Conservation (phyloP, 2,113 vertebrate genomes). For the Sakesphorus luctuosus region DNA sequence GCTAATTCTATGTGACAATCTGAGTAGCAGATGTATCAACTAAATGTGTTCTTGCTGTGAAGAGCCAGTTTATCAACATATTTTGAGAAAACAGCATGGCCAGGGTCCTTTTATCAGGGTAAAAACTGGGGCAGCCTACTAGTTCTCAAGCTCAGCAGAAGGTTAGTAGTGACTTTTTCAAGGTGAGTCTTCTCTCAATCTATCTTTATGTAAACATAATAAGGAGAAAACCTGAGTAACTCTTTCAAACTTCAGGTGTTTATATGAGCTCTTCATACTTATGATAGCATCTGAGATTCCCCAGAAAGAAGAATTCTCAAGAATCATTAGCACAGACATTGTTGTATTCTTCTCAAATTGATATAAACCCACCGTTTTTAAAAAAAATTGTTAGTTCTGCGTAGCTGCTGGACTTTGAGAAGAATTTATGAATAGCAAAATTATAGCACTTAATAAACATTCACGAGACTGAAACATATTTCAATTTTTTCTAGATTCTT, state of each 20-base stretch:
- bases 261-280: neutral
- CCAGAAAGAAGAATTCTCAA: neutral
- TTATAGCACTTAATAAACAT: neutral
- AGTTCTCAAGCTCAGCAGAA: conserved; percentile 3
- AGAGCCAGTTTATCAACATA: conserved; percentile 23
- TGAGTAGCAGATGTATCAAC: conserved; percentile 25
- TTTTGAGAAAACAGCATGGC: conserved; percentile 29
- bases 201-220: neutral
- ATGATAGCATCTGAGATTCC: neutral
- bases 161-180: conserved; percentile 20
- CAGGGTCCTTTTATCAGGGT: neutral
- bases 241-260: neutral
- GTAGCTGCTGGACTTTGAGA: neutral
- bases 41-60: conserved; percentile 29
- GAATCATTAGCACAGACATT: neutral
- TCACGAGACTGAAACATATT: neutral
- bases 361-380: neutral
- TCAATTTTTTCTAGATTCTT: neutral
- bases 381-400: neutral
- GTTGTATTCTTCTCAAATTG: neutral
- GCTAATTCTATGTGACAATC: conserved; percentile 14
- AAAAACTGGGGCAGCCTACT: neutral
- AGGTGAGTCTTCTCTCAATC: neutral
- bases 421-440: neutral
- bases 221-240: neutral